Percentiles rank a stretch among this genome's conserved stretches.
phyloP scores from a whole-genome alignment of 2,888 invertebrate species.

The Conus canariensis region DNA sequence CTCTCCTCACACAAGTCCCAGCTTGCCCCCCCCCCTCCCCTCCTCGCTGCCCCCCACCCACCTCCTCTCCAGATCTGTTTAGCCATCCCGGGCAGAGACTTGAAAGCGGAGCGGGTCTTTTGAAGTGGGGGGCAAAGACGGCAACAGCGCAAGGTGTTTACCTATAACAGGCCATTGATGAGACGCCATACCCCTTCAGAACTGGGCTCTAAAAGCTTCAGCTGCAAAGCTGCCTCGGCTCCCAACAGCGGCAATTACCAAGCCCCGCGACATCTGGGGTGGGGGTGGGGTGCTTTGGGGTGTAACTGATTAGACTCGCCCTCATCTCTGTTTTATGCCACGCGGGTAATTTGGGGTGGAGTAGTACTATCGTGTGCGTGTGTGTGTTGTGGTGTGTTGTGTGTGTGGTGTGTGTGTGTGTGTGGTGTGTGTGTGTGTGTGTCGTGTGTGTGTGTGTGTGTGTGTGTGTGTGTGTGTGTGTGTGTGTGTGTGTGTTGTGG shows the following conservation, averaged over 20 bases:
- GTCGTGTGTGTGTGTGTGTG: too few relatives aligned
- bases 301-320: too few relatives aligned
- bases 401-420: too few relatives aligned
- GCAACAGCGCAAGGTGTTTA: conserved; percentile 29
- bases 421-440: too few relatives aligned
- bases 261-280: not conserved
- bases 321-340: too few relatives aligned
- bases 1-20: not conserved
- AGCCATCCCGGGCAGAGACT: not conserved
- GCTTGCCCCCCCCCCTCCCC: not conserved
- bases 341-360: too few relatives aligned
- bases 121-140: conserved; percentile 1
- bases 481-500: too few relatives aligned
- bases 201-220: conserved; percentile 4
- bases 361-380: too few relatives aligned
- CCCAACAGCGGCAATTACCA: not conserved
- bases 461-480: too few relatives aligned
- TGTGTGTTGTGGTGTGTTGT: too few relatives aligned
- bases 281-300: not conserved
- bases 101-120: conserved; percentile 9
- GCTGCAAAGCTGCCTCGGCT: not conserved
- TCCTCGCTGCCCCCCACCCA: not conserved
- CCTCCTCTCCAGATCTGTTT: not conserved
- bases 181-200: not conserved
- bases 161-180: conserved; percentile 12